Evolutionary conservation across 2,888 invertebrate genomes (phyloP).

Genomic region (Coleophora flavipennella): DNA sequence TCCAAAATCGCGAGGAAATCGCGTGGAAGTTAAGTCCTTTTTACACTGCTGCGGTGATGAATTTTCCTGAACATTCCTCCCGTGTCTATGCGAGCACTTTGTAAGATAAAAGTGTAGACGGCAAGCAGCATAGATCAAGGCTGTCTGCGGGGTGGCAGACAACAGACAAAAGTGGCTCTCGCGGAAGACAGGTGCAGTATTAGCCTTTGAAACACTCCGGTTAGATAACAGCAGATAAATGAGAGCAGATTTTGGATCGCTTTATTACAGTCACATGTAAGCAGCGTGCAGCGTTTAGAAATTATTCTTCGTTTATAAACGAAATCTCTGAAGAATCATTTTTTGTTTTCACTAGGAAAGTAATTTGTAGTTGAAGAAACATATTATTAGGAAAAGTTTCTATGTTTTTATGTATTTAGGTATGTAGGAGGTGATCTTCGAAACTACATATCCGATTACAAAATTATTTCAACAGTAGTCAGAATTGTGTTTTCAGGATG

Average conservation of each 20-base stretch:
- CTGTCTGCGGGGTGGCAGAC: conserved; percentile 43
- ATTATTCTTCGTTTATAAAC: too few relatives aligned
- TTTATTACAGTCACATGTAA: too few relatives aligned
- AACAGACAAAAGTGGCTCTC: conserved; percentile 40
- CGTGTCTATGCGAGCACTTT: conserved; percentile 69
- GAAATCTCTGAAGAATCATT: too few relatives aligned
- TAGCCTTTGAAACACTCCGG: conserved; percentile 17
- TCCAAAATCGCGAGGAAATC: conserved; percentile 7
- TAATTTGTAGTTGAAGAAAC: too few relatives aligned
- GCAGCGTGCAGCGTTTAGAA: too few relatives aligned
- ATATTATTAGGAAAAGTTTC: too few relatives aligned
- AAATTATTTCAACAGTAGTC: too few relatives aligned
- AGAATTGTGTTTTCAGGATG: too few relatives aligned
- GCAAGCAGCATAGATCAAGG: conserved; percentile 61
- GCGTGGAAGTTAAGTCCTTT: conserved; percentile 21
- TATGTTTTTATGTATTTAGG: too few relatives aligned
- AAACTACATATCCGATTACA: too few relatives aligned
- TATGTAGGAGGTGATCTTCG: too few relatives aligned
- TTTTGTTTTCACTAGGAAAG: too few relatives aligned
- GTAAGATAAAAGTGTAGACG: conserved; percentile 69
- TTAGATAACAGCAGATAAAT: not conserved
- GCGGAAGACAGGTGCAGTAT: conserved; percentile 37
- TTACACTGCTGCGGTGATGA: conserved; percentile 32
- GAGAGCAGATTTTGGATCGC: not conserved
- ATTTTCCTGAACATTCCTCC: conserved; percentile 65